These are phyloP conservation scores for Microcebus murinus DNA, from an alignment of 2,113 vertebrate genomes.

Conservation along the genomic window DNA sequence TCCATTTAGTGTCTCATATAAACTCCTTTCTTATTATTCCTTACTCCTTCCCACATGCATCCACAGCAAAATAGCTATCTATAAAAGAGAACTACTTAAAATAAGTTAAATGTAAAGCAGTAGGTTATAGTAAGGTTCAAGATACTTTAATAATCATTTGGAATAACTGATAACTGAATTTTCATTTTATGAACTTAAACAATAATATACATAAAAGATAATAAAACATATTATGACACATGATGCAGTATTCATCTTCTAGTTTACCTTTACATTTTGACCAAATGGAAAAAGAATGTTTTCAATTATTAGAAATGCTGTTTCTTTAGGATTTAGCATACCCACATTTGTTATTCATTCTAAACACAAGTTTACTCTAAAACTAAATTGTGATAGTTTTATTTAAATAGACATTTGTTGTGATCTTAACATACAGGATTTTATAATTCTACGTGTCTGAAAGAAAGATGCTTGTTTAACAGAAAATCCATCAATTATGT, in stretches of 20 bases:
- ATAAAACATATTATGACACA: background rate
- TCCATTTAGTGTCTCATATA: background rate
- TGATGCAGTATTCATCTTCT: background rate
- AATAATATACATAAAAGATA: background rate
- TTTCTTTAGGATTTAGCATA: background rate
- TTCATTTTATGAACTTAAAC: constrained; percentile 29
- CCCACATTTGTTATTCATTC: background rate
- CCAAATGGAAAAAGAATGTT: background rate
- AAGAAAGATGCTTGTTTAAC: background rate
- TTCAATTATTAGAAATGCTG: background rate
- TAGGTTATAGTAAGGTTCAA: background rate
- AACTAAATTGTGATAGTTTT: background rate
- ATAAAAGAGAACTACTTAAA: background rate
- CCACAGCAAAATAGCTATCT: background rate
- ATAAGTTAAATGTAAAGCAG: background rate
- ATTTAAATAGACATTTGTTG: background rate
- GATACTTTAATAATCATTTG: background rate
- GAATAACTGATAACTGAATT: background rate
- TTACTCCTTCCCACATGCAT: background rate
- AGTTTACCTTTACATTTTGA: background rate
- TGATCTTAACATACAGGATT: background rate
- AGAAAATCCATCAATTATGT: background rate
- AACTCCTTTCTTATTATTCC: background rate
- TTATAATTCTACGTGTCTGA: background rate
- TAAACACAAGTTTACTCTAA: background rate